Percentiles rank a stretch among this genome's conserved stretches.
Evolutionary conservation across 2,797 vertebrate genomes (phyloP).

Genomic region (Pipistrellus kuhlii): DNA sequence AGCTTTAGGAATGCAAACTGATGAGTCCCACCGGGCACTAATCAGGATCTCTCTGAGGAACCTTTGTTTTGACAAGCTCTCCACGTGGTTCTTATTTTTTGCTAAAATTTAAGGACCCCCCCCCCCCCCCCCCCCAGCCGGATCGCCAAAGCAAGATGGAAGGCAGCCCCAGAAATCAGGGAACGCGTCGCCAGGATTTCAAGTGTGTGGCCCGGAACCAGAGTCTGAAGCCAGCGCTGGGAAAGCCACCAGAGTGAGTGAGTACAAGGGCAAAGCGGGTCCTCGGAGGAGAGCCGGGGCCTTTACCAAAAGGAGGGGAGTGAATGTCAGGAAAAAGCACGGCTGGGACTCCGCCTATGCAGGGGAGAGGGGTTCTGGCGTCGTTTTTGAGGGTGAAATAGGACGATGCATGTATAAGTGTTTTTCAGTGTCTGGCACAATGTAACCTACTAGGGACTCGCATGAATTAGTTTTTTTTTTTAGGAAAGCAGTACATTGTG

Average conservation of each 20-base stretch:
- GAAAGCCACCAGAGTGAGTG: neutral
- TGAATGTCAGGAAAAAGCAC: neutral
- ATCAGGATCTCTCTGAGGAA: neutral
- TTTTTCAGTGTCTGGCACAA: neutral
- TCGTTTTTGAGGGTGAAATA: neutral
- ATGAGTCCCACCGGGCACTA: too few species aligned
- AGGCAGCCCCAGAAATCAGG: neutral
- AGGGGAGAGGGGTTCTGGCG: neutral
- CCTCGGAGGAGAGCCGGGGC: neutral
- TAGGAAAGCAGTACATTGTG: neutral
- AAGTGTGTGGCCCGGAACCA: neutral
- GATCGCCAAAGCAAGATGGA: too few species aligned
- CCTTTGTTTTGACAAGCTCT: neutral
- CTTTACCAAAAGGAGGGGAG: neutral
- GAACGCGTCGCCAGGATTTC: neutral
- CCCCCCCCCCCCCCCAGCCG: rapidly evolving
- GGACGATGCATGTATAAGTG: neutral
- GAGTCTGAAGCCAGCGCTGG: neutral
- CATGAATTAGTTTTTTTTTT: neutral
- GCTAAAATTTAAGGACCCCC: neutral
- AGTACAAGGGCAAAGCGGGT: neutral
- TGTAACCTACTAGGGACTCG: neutral
- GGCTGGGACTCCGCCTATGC: neutral
- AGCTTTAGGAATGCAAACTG: neutral
- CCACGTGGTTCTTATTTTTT: neutral